Percentiles rank a stretch among this genome's conserved stretches.
Conservation (phyloP, 2,888 invertebrate genomes). For the Lypha dubia region DNA sequence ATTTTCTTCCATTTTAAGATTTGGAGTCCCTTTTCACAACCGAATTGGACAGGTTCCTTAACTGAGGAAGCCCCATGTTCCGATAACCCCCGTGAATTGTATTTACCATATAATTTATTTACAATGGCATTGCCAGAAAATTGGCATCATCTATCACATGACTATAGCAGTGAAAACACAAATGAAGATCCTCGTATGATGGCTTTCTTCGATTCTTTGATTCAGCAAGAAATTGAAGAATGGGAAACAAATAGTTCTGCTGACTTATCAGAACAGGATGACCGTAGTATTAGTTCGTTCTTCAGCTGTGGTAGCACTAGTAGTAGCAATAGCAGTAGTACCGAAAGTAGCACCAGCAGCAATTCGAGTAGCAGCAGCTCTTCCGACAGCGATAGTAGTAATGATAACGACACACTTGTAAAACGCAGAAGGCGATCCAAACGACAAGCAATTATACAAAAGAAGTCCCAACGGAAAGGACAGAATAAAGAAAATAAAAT, state of each 20-base stretch:
- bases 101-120: slow-evolving; percentile 92
- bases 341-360: slow-evolving; percentile 73
- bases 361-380: slow-evolving; percentile 70
- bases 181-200: slow-evolving; percentile 97
- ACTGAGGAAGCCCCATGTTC: slow-evolving; percentile 85
- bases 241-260: slow-evolving; percentile 86
- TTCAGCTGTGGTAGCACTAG: slow-evolving; percentile 80
- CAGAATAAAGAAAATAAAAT: slow-evolving; percentile 73
- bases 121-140: slow-evolving; percentile 87
- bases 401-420: slow-evolving; percentile 43
- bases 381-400: slow-evolving; percentile 72
- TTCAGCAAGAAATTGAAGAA: slow-evolving; percentile 94
- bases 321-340: slow-evolving; percentile 72
- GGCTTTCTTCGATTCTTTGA: slow-evolving; percentile 97
- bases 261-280: slow-evolving; percentile 75
- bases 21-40: slow-evolving; percentile 91
- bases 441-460: slow-evolving; percentile 59
- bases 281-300: slow-evolving; percentile 76
- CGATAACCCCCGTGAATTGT: slow-evolving; percentile 88
- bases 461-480: slow-evolving; percentile 58
- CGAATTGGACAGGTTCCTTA: slow-evolving; percentile 87
- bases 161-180: slow-evolving; percentile 94
- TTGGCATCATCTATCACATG: slow-evolving; percentile 92
- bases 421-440: slow-evolving; percentile 59
- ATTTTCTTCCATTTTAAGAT: slow-evolving; percentile 83